phyloP scores from a whole-genome alignment of 64 coral and sea anemone species.

The Montipora foliosa region DNA sequence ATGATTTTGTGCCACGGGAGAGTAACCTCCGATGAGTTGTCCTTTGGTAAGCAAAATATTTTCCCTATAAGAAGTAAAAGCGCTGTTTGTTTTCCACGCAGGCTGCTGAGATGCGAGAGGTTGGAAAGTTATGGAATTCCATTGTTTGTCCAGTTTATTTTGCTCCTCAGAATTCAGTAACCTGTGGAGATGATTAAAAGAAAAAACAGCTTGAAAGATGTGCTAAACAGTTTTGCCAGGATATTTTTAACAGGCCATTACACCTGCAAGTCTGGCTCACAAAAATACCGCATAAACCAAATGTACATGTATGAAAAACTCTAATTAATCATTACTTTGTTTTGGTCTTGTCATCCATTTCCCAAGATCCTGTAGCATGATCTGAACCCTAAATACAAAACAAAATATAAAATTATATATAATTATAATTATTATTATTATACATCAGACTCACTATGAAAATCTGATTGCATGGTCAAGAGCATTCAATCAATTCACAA shows the following conservation, averaged over 20 bases:
- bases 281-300: too few species aligned
- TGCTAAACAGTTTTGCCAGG: not conserved
- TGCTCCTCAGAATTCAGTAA: constrained; percentile 1
- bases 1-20: not conserved
- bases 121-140: constrained; percentile 9
- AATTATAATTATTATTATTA: too few species aligned
- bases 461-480: too few species aligned
- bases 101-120: not conserved
- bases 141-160: constrained; percentile 22
- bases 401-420: not conserved
- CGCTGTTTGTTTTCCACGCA: not conserved
- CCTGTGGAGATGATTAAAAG: not conserved
- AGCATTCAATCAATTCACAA: too few species aligned
- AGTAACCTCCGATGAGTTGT: not conserved
- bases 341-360: not conserved
- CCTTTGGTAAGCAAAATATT: not conserved
- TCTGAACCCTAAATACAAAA: not conserved
- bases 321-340: not conserved
- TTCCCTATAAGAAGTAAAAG: not conserved
- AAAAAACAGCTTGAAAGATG: not conserved
- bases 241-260: too few species aligned
- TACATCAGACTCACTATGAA: too few species aligned
- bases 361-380: not conserved
- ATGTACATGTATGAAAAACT: not conserved
- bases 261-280: too few species aligned